These are phyloP conservation scores for Sarcophaga rosellei DNA, from an alignment of 2,888 invertebrate species.

Conservation along the genomic window DNA sequence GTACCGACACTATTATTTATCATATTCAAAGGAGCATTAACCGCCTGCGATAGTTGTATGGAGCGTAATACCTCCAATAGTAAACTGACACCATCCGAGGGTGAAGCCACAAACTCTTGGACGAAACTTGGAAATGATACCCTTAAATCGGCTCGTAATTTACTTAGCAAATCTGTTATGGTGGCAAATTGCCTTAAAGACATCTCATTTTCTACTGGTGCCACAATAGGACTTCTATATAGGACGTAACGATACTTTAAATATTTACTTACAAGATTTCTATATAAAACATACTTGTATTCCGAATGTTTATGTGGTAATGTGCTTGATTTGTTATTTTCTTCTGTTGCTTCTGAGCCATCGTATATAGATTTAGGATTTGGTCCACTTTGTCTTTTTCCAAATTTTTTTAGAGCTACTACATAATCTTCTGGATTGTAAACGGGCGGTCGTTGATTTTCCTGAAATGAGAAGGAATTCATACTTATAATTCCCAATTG, in stretches of 20 bases:
- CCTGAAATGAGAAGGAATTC: constrained; percentile 81
- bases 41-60: constrained; percentile 91
- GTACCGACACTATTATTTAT: constrained; percentile 76
- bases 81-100: constrained; percentile 92
- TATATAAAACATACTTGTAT: constrained; percentile 76
- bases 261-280: not conserved
- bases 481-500: too few relatives aligned
- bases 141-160: constrained; percentile 91
- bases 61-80: constrained; percentile 92
- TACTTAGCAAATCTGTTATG: constrained; percentile 92
- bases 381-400: constrained; percentile 79
- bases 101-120: constrained; percentile 94
- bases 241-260: constrained; percentile 49
- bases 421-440: constrained; percentile 96
- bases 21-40: constrained; percentile 80
- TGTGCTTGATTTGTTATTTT: constrained; percentile 76
- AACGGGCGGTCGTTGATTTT: constrained; percentile 92
- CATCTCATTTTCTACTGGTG: constrained; percentile 86
- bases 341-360: constrained; percentile 71
- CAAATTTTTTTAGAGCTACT: constrained; percentile 90
- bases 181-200: constrained; percentile 92
- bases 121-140: constrained; percentile 96
- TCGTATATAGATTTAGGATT: constrained; percentile 80
- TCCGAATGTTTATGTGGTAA: constrained; percentile 79
- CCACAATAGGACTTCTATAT: constrained; percentile 85